Evolutionary conservation across 1,140 invertebrate genomes (phyloP), one percentile per base, ranked within the genome.

Genomic region (Oreohelix idahoensis): DNA sequence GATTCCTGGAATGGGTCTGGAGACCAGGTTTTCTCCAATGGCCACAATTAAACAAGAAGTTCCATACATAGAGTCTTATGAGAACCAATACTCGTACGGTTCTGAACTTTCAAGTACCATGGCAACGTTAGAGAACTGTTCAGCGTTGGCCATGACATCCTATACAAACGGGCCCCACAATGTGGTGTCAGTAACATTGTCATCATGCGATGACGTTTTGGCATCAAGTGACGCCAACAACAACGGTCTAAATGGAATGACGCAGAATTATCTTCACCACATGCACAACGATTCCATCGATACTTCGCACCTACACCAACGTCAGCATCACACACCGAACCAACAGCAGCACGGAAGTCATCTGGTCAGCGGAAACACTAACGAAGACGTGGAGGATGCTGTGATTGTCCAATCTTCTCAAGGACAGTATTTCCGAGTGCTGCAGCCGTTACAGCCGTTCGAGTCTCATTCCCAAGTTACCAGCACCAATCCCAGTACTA

Each of bases 391-490:
- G n/a, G 63, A 35, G 5, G 73, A 70, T 45, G 78, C 63, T 10
- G 53, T 70, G 51, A 70, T 83, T 74, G 83, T 80, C 20, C 49
- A 83, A 63, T 83, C 80, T 11, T n/a, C 82, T 10, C 77, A 70
- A 26, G 83, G 79, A 17, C 84, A 83, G 49, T 83, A 81, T 66
- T 80, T 85, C 23, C 86, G 85, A 35, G 85, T 86, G 29, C 75
- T 86, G 8, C 85, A 86, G 70, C 85, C 85, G 1, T 35, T 86
- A 39, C 86, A 86, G 58, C 63, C n/a, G 8, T 32, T 66, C 11
- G 81, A 86, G 23, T 71, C 76, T 0, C 26, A 51, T 26, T 29
- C 36, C 10, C 80, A 81, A 32, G 70, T 75, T 8, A 74, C 38
- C 63, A 80, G 69, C 42, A 75, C 70, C 26, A 81, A 74, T 35